phyloP scores from a whole-genome alignment of 2,113 vertebrate genomes.

The Haplochromis vanheusdeni region DNA sequence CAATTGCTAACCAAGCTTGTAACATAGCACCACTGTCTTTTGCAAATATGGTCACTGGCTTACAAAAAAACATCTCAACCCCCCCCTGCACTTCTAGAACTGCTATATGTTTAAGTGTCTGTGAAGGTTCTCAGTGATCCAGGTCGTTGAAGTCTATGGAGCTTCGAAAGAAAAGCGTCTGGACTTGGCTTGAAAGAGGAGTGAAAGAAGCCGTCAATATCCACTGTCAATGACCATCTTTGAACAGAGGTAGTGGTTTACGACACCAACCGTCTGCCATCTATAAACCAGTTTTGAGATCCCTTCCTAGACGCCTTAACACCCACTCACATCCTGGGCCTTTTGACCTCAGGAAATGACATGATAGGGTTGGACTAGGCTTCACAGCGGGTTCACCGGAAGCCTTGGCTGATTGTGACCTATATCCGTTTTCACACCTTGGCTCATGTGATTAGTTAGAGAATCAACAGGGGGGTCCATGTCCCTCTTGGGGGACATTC shows the following conservation, averaged over 20 bases:
- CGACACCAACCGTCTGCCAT: background rate
- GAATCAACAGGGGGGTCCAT: background rate
- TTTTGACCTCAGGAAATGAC: background rate
- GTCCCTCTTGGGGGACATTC: background rate
- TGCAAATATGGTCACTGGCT: background rate
- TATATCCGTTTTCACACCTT: background rate
- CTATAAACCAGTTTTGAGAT: background rate
- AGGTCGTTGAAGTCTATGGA: rapidly evolving
- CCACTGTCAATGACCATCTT: background rate
- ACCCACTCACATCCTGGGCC: background rate
- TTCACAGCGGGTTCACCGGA: background rate
- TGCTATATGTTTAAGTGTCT: rapidly evolving
- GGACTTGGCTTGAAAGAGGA: background rate
- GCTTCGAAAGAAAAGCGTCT: rapidly evolving
- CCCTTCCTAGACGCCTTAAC: background rate
- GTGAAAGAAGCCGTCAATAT: rapidly evolving
- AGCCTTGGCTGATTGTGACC: background rate
- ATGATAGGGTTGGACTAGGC: background rate
- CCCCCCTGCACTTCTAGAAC: rapidly evolving
- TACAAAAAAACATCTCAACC: background rate
- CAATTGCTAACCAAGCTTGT: background rate
- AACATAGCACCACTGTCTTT: rapidly evolving
- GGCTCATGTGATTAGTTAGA: background rate
- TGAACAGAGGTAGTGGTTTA: background rate
- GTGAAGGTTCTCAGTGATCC: background rate